phyloP scores from a whole-genome alignment of 2,888 invertebrate species.

The Rotaria sp. region DNA sequence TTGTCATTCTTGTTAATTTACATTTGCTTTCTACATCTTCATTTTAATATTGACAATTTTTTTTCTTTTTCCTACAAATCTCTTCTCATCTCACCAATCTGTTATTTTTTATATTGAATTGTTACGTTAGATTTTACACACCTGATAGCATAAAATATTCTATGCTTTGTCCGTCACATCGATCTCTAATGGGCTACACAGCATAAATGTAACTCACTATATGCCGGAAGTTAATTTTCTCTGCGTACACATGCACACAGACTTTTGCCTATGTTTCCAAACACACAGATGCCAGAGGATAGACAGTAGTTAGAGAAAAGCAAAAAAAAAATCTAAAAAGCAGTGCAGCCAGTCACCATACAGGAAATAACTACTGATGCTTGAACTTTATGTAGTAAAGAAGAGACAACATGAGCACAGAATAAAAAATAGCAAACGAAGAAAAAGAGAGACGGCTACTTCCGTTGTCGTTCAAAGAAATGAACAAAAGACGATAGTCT shows the following conservation, averaged over 20 bases:
- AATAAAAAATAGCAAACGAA: background rate
- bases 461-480: background rate
- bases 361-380: background rate
- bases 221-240: conserved; percentile 2
- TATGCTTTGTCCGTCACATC: background rate
- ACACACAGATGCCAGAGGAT: background rate
- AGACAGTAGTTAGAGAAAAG: background rate
- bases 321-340: background rate
- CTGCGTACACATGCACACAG: background rate
- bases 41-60: background rate
- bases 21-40: background rate
- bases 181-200: background rate
- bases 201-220: background rate
- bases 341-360: background rate
- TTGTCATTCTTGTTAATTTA: background rate
- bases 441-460: background rate
- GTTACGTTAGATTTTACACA: background rate
- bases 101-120: background rate
- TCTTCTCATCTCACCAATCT: background rate
- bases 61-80: background rate
- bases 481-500: background rate
- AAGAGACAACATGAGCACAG: background rate
- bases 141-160: background rate
- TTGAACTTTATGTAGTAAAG: background rate
- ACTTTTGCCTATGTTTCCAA: background rate